Evolutionary conservation across 2,888 invertebrate genomes (phyloP), one percentile per base, ranked within the genome.

Genomic region (Sicus ferrugineus): DNA sequence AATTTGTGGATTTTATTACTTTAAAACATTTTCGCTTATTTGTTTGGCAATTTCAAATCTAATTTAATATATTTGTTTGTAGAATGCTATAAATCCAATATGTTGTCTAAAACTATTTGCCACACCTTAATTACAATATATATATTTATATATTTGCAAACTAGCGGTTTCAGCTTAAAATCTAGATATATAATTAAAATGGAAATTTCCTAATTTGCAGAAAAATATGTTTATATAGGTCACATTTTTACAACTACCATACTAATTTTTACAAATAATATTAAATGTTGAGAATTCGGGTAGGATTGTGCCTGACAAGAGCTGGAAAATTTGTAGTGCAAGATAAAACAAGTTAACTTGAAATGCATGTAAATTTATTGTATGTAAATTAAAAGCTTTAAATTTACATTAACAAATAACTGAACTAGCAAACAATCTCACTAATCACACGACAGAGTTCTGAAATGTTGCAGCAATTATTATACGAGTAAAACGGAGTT

Each of bases 291-390:
- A 73, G 75, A 73, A 72, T 74, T 74, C 71, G 73, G 71, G 72
- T 68, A 72, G 74, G 75, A 74, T 74, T 76, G 74, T 76, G 75
- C 76, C 76, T 76, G 74, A 74, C 70, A 73, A 50, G 62, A 61
- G n/a, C 42, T 42, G n/a, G 66, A 70, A 46, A 68, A n/a, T 61
- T 31, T 59, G 59, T 64, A 65, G 5, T 56, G 14, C 11, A 69
- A 58, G 68, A 61, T 23, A 68, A 59, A 63, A 68, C n/a, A 26
- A 34, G 34, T 62, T 62, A 28, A 54, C 59, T 63, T 28, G 28
- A 56, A 68, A 31, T 62, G 11, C 21, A 26, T 21, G 11, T 9
- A 26, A 56, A 56, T 56, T 56, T 54, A 56, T 28, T 31, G 14
- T 23, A 19, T n/a, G 54, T 50, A 56, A 56, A 66, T 56, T 38